phyloP scores from a whole-genome alignment of 2,113 vertebrate genomes.

The Scatophagus argus region DNA sequence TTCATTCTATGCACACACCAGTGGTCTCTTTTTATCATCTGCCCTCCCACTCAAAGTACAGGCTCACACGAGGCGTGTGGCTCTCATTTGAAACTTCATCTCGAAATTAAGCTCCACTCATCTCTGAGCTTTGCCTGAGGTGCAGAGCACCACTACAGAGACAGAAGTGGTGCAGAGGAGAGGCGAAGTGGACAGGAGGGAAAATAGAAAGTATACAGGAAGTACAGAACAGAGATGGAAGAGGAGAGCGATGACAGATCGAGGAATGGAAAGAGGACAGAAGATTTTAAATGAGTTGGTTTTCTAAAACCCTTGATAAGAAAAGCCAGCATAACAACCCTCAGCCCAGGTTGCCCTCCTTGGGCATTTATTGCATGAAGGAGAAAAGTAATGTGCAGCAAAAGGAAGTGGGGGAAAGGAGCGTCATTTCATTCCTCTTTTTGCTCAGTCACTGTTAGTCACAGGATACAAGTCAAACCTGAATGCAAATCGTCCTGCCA shows the following conservation, averaged over 20 bases:
- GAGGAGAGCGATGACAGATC: conserved; percentile 1
- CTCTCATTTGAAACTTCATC: conserved; percentile 61
- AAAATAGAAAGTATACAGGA: conserved; percentile 16
- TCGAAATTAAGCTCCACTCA: conserved; percentile 65
- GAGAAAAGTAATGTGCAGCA: not conserved
- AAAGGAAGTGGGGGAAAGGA: not conserved
- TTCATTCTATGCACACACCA: conserved; percentile 44
- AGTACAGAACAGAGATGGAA: conserved; percentile 5
- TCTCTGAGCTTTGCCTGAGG: conserved; percentile 57
- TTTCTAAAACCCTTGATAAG: not conserved
- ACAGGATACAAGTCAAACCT: not conserved
- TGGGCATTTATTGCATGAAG: not conserved
- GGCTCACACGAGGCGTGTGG: conserved; percentile 41
- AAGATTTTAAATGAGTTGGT: not conserved
- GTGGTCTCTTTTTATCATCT: conserved; percentile 57
- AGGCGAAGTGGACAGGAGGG: not conserved
- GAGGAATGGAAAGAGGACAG: conserved; percentile 8
- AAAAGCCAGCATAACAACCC: not conserved
- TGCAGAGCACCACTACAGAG: conserved; percentile 40
- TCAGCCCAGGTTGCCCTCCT: too few species aligned
- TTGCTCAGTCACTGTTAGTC: conserved; percentile 14
- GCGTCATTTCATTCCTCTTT: not conserved
- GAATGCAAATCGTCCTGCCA: conserved; percentile 5
- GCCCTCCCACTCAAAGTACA: conserved; percentile 57
- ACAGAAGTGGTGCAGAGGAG: conserved; percentile 44